These are phyloP conservation scores for Lepidurus packardi DNA, from an alignment of 1,140 invertebrate genomes.

Conservation along the genomic window DNA sequence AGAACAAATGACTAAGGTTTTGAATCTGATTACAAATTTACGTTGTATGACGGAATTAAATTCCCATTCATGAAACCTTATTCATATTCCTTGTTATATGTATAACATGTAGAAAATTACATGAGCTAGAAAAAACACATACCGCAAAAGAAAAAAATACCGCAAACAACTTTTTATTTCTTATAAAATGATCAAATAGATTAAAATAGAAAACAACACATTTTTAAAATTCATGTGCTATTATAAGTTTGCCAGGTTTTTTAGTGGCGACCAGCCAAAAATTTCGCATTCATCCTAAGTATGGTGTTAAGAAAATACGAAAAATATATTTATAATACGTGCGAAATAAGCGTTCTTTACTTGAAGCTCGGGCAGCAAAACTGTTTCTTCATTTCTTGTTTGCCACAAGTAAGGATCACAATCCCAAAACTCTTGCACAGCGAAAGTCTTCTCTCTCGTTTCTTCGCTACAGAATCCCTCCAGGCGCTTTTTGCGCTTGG, in stretches of 20 bases:
- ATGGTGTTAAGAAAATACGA: background rate
- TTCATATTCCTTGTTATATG: too few species aligned
- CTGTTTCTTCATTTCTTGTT: background rate
- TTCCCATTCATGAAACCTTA: too few species aligned
- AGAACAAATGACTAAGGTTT: too few species aligned
- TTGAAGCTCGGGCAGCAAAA: background rate
- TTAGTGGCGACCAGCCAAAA: background rate
- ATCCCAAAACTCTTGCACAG: background rate
- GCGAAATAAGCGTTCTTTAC: background rate
- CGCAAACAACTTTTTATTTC: too few species aligned
- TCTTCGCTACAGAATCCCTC: background rate
- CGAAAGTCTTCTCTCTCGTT: background rate
- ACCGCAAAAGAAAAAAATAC: too few species aligned
- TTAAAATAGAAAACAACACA: background rate
- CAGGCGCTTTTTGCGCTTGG: background rate
- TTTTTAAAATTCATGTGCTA: background rate
- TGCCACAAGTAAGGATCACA: background rate
- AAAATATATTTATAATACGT: background rate
- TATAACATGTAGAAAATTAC: too few species aligned
- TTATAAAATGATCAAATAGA: background rate
- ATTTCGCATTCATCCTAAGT: background rate
- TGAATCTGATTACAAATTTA: too few species aligned
- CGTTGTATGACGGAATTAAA: too few species aligned
- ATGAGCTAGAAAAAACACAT: too few species aligned
- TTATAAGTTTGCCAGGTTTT: background rate